Evolutionary conservation across 1,140 invertebrate genomes (phyloP).

Genomic region (Rhagoletis pomonella): DNA sequence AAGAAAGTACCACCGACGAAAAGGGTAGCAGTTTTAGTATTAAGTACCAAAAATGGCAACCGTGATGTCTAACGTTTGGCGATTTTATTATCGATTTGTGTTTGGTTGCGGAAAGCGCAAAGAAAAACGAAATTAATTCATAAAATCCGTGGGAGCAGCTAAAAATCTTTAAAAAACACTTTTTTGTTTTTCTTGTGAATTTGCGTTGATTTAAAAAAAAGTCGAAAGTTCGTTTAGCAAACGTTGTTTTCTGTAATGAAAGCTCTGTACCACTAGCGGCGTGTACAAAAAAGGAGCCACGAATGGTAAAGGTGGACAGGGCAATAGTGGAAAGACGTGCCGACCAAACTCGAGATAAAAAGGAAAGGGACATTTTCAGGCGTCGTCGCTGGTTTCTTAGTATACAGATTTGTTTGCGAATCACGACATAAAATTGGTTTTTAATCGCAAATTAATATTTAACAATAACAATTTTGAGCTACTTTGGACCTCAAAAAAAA

Average conservation of each 20-base stretch:
- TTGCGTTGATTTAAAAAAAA: conserved; percentile 21
- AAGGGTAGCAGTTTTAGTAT: too few species aligned
- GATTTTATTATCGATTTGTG: conserved; percentile 49
- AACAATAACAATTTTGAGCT: too few species aligned
- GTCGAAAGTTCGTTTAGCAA: not conserved
- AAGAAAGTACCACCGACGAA: too few species aligned
- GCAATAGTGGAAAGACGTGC: not conserved
- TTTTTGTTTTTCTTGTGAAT: conserved; percentile 46
- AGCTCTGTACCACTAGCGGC: not conserved
- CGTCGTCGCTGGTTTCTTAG: conserved; percentile 40
- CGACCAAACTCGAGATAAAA: conserved; percentile 2
- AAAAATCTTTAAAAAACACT: conserved; percentile 1
- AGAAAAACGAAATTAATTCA: conserved; percentile 27
- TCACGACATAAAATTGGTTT: not conserved
- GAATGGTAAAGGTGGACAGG: not conserved
- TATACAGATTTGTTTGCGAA: conserved; percentile 38
- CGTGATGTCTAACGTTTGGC: not conserved
- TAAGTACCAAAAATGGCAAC: too few species aligned
- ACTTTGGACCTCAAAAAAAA: too few species aligned
- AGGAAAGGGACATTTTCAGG: conserved; percentile 48
- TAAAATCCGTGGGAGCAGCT: not conserved
- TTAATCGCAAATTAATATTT: not conserved
- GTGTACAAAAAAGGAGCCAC: not conserved
- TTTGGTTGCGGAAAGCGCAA: conserved; percentile 15
- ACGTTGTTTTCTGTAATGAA: not conserved